Conservation (phyloP, 2,113 vertebrate species). For the Pedetes capensis region DNA sequence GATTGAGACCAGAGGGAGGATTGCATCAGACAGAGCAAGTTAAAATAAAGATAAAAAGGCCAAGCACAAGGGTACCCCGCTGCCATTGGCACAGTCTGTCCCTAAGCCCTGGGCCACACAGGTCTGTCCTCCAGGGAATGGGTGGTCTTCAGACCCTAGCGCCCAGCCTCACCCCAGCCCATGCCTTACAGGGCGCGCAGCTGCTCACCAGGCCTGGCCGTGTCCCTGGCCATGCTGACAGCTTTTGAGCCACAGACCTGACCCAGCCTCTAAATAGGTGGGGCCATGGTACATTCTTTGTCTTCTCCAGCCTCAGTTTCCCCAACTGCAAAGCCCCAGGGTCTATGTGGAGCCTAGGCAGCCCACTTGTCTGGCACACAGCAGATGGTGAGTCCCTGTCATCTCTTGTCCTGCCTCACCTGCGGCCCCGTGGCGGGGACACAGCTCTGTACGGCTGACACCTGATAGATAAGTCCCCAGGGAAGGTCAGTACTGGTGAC, state of each 20-base stretch:
- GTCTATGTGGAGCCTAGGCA: neutral
- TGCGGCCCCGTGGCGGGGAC: neutral
- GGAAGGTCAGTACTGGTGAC: neutral
- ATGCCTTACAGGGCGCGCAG: fast-evolving
- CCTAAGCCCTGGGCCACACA: fast-evolving
- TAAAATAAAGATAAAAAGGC: neutral
- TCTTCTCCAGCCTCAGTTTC: neutral
- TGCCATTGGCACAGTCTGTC: neutral
- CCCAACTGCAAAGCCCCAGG: neutral
- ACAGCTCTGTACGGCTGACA: neutral
- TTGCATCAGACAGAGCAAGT: neutral
- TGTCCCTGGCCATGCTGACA: neutral
- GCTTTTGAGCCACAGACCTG: too few species aligned
- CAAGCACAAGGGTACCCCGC: too few species aligned
- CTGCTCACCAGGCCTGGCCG: fast-evolving
- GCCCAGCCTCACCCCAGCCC: fast-evolving
- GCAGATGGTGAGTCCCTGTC: neutral
- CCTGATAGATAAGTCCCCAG: neutral
- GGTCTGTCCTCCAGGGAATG: neutral
- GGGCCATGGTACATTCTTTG: too few species aligned
- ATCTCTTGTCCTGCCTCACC: neutral
- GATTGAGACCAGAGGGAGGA: neutral
- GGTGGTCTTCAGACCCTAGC: fast-evolving
- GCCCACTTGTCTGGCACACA: neutral
- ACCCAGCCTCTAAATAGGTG: fast-evolving